phyloP scores from a whole-genome alignment of 2,797 vertebrate species.

The Poeciliopsis infans region DNA sequence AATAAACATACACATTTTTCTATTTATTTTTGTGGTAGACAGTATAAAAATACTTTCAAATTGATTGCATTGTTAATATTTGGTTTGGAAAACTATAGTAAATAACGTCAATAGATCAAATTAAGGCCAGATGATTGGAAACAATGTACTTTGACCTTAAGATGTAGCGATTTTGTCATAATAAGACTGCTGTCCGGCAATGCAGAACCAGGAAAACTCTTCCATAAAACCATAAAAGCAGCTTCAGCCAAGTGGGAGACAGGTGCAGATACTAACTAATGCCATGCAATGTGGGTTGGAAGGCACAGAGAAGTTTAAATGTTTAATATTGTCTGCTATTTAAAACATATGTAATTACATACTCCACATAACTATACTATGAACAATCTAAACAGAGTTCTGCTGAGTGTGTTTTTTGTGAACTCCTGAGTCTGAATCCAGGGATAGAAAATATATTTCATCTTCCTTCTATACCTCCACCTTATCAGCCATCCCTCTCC shows the following conservation, averaged over 20 bases:
- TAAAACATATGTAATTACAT: neutral
- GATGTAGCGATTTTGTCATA: conserved; percentile 12
- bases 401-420: conserved; percentile 34
- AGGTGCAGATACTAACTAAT: conserved; percentile 73
- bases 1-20: conserved; percentile 55
- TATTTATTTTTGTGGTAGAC: conserved; percentile 65
- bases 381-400: conserved; percentile 22
- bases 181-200: conserved; percentile 42
- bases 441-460: conserved; percentile 47
- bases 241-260: conserved; percentile 53
- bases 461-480: conserved; percentile 22
- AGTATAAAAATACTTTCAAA: conserved; percentile 48
- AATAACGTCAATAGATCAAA: neutral
- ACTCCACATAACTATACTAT: neutral
- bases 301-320: conserved; percentile 37
- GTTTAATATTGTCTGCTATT: neutral
- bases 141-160: neutral
- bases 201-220: conserved; percentile 48
- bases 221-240: conserved; percentile 62
- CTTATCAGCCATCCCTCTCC: conserved; percentile 44
- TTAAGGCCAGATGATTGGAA: neutral
- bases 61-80: conserved; percentile 23
- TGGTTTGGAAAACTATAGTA: neutral
- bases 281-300: conserved; percentile 67
- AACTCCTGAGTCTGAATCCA: conserved; percentile 35